Conservation (phyloP, 2,888 invertebrate species). For the Girardia tigrina region DNA sequence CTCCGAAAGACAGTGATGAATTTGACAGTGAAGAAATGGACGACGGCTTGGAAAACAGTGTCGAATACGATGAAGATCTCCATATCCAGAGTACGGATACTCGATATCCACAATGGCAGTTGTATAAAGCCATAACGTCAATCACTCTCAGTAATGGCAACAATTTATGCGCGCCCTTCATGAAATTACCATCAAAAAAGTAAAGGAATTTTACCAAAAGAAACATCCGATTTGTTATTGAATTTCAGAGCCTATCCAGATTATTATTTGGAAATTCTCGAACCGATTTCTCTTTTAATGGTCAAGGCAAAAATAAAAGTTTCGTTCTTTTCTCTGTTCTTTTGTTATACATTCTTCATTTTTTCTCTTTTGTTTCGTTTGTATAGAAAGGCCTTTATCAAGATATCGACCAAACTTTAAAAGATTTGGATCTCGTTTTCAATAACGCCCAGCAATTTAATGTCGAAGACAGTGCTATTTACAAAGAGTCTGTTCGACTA, state of each 20-base stretch:
- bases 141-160: conserved; percentile 25
- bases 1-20: conserved; percentile 50
- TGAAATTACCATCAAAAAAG: conserved; percentile 35
- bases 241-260: conserved; percentile 70
- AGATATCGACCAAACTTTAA: conserved; percentile 61
- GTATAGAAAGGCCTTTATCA: conserved; percentile 42
- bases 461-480: conserved; percentile 64
- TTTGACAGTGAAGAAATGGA: conserved; percentile 40
- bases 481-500: conserved; percentile 70
- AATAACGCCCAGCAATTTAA: conserved; percentile 87
- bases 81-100: conserved; percentile 20
- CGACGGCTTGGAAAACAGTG: conserved; percentile 40
- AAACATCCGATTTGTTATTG: neutral
- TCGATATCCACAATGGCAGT: conserved; percentile 21
- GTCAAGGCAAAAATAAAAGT: conserved; percentile 57
- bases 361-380: conserved; percentile 40
- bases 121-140: conserved; percentile 16
- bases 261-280: conserved; percentile 88
- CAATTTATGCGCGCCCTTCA: conserved; percentile 28
- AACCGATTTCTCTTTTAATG: conserved; percentile 80
- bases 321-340: conserved; percentile 35
- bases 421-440: conserved; percentile 86
- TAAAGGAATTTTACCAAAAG: neutral
- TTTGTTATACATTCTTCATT: conserved; percentile 29
- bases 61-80: conserved; percentile 37